Evolutionary conservation across 2,113 vertebrate species (phyloP), one percentile per base, ranked within the genome.

Genomic region (Carettochelys insculpta): DNA sequence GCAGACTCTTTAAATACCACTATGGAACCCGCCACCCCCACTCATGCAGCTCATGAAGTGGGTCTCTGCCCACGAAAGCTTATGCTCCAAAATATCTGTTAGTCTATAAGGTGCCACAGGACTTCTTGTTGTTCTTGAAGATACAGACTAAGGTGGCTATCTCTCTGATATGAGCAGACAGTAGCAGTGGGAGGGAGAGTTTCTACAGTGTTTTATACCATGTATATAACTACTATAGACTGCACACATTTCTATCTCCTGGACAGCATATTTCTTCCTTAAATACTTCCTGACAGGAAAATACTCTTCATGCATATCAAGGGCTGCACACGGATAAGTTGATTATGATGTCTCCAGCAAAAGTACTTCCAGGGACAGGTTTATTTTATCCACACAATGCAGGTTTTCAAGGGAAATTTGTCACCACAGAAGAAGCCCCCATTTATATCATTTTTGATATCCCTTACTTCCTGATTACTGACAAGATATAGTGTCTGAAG

Each of bases 351-450:
- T 47, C 52, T 54, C 53, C 16, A 83, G 68, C 34, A 95, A 94
- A 95, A 88, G 3, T 47, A 5, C 43, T 94, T 91, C 53, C 3
- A 82, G 80, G 83, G 50, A 11, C 82, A 47, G 4, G 13, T 9
- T 1, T 0, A 47, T 91, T 89, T 93, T 91, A 48, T 11, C 10
- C 2, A 79, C 68, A 61, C 87, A 87, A 4, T 90, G 14, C 27
- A 43, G 83, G 51, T 52, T 93, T 93, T 94, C 90, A 17, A 79
- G 83, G 81, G 78, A 45, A 53, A 90, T 4, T 85, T 86, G 19
- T 87, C 20, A 4, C 82, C 91, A 81, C 31, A 48, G 31, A 75
- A 24, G 48, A 88, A 95, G 85, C 85, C n/a, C n/a, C 76, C 38
- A 20, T 61, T 83, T 91, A 82, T 75, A 27, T 3, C 80, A 87